phyloP scores from a whole-genome alignment of 2,797 vertebrate genomes.

The Chaetodon trifasciatus region DNA sequence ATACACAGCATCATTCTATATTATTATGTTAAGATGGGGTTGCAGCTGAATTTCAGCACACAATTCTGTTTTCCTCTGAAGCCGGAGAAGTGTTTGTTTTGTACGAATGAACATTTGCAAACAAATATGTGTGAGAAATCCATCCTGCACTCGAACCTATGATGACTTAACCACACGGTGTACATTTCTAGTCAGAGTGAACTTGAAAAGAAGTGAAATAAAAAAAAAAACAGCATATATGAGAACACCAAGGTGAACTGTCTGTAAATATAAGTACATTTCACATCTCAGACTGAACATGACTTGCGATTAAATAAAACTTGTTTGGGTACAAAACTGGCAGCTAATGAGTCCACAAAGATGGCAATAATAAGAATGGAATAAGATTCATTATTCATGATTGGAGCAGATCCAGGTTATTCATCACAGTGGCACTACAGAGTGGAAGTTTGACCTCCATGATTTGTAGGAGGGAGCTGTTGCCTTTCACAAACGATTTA shows the following conservation, averaged over 20 bases:
- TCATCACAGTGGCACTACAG: constrained; percentile 8
- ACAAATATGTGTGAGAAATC: constrained; percentile 11
- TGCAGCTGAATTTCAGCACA: neutral
- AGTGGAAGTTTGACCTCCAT: constrained; percentile 24
- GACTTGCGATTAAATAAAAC: constrained; percentile 35
- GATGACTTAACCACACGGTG: neutral
- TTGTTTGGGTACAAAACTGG: neutral
- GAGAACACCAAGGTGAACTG: constrained; percentile 11
- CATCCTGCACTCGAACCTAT: neutral
- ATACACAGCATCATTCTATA: constrained; percentile 1
- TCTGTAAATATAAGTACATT: constrained; percentile 12
- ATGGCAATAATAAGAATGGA: no score
- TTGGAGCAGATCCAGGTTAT: constrained; percentile 21
- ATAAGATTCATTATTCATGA: constrained; percentile 24
- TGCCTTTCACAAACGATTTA: constrained; percentile 32
- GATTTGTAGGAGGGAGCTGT: neutral
- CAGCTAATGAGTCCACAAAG: constrained; percentile 20
- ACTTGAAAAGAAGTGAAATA: neutral
- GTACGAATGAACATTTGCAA: neutral
- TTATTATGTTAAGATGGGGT: neutral
- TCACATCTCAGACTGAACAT: constrained; percentile 17
- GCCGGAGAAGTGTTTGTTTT: neutral
- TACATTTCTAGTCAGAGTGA: neutral
- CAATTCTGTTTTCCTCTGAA: constrained; percentile 10
- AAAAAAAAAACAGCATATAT: neutral